A percentile compares a stretch with the other conserved stretches of the same genome.
phyloP scores from a whole-genome alignment of 2,888 invertebrate species.

The Apamea anceps region DNA sequence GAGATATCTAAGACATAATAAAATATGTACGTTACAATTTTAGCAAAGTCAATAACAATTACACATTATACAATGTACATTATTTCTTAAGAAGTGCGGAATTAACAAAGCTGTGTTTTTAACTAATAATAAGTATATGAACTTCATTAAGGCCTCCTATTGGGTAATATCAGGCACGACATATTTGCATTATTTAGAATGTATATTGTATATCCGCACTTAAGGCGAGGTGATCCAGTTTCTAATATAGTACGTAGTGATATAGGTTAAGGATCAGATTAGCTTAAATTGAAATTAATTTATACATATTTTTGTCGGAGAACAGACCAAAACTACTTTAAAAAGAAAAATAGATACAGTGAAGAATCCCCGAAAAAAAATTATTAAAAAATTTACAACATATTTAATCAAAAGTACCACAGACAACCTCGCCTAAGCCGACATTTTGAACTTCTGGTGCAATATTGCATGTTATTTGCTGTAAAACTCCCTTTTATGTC shows the following conservation, averaged over 20 bases:
- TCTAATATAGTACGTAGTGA: background rate
- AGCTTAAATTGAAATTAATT: background rate
- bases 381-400: background rate
- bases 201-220: background rate
- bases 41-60: constrained; percentile 38
- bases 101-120: constrained; percentile 27
- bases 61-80: constrained; percentile 5
- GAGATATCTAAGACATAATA: constrained; percentile 38
- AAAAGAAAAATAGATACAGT: background rate
- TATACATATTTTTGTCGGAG: background rate
- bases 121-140: background rate
- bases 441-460: constrained; percentile 23
- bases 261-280: background rate
- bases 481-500: background rate
- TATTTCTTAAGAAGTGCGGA: constrained; percentile 6
- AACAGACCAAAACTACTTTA: background rate
- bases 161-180: constrained; percentile 29
- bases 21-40: constrained; percentile 48
- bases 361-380: background rate
- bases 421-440: constrained; percentile 1
- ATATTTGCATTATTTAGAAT: constrained; percentile 19
- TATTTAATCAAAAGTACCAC: background rate
- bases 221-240: background rate
- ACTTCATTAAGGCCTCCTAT: constrained; percentile 55
- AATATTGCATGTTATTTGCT: background rate